Percentiles rank a stretch among this genome's conserved stretches.
Conservation (phyloP, 1,140 invertebrate genomes). For the Atta colombica region DNA sequence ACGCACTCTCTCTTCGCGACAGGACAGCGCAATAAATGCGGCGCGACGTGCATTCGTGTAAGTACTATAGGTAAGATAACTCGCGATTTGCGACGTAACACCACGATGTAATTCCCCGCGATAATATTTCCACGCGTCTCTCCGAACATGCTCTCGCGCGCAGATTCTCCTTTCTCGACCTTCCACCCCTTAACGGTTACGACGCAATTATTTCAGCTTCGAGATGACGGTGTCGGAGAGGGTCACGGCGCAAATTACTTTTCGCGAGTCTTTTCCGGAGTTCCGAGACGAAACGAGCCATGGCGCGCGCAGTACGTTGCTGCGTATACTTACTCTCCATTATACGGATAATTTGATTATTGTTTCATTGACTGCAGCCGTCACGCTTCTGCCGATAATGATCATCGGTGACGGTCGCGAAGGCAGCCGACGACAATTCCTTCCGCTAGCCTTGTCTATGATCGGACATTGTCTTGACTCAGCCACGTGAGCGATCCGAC, state of each 20-base stretch:
- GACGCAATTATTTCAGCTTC: constrained; percentile 74
- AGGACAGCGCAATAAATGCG: constrained; percentile 56
- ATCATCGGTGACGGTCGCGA: constrained; percentile 44
- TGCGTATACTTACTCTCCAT: not conserved
- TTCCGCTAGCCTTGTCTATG: constrained; percentile 49
- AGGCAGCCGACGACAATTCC: constrained; percentile 38
- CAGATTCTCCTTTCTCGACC: constrained; percentile 46
- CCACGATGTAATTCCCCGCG: constrained; percentile 52
- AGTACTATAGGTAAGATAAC: constrained; percentile 6
- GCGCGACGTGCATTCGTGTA: not conserved
- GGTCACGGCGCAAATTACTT: constrained; percentile 73
- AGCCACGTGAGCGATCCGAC: not conserved
- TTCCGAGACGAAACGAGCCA: constrained; percentile 50
- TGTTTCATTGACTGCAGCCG: constrained; percentile 67
- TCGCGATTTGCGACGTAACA: constrained; percentile 13
- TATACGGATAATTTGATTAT: constrained; percentile 71
- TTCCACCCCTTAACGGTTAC: constrained; percentile 75
- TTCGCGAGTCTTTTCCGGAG: constrained; percentile 57
- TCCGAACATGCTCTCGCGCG: not conserved
- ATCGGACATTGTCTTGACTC: not conserved
- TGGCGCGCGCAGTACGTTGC: not conserved
- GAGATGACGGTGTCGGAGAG: constrained; percentile 67
- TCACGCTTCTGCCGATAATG: constrained; percentile 62
- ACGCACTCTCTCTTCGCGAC: constrained; percentile 49
- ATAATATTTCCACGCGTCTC: constrained; percentile 58